phyloP scores from a whole-genome alignment of 2,797 vertebrate species.

The Oophaga sylvatica region DNA sequence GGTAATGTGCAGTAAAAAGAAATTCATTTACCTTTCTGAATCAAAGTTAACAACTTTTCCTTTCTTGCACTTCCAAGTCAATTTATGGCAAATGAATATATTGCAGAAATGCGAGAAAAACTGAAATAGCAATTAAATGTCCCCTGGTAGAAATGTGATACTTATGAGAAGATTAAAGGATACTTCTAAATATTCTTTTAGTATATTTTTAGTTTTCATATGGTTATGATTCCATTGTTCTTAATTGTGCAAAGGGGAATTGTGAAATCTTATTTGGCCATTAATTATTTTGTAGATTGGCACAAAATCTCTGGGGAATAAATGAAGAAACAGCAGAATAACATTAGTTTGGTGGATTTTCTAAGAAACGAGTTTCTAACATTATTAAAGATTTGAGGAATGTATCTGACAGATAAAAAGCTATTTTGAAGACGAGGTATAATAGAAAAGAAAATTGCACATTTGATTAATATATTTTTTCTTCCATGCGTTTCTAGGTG shows the following conservation, averaged over 20 bases:
- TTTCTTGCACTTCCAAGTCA: not conserved
- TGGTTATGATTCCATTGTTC: conserved; percentile 5
- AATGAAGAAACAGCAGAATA: not conserved
- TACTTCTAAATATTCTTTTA: not conserved
- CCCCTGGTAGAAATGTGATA: not conserved
- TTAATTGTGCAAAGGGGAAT: conserved; percentile 26
- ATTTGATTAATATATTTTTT: conserved; percentile 8
- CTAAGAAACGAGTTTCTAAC: conserved; percentile 2
- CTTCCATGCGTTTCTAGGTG: not conserved
- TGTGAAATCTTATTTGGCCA: not conserved
- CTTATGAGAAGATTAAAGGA: not conserved
- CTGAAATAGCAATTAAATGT: not conserved
- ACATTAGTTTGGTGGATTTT: not conserved
- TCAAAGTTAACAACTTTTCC: not conserved
- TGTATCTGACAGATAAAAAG: conserved; percentile 19
- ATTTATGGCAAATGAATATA: not conserved
- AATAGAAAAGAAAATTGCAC: conserved; percentile 16
- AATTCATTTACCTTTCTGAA: not conserved
- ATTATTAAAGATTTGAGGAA: not conserved
- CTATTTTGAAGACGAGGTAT: not conserved
- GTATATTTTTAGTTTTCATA: conserved; percentile 12
- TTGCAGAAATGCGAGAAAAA: not conserved
- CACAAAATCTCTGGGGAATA: not conserved
- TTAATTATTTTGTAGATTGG: conserved; percentile 26
- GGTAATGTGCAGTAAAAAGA: not conserved